These are phyloP conservation scores for Eublepharis macularius DNA, from an alignment of 2,113 vertebrate species.

Conservation along the genomic window DNA sequence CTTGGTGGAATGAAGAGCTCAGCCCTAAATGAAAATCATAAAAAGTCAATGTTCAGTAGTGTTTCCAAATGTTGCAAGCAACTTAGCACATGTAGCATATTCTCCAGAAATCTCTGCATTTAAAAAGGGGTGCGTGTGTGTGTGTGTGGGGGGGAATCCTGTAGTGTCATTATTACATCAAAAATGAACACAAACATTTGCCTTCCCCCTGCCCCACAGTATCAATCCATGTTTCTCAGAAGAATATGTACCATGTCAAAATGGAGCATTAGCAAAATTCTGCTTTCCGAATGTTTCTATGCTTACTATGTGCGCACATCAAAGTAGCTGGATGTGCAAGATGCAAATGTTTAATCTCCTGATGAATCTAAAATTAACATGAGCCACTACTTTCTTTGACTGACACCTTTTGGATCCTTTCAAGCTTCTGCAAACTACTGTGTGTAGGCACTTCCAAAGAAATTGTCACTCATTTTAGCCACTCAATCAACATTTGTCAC, in stretches of 20 bases:
- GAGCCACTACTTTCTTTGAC: conserved; percentile 52
- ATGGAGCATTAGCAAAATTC: conserved; percentile 43
- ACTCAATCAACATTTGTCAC: conserved; percentile 70
- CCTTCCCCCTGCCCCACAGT: conserved; percentile 46
- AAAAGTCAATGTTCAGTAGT: background rate
- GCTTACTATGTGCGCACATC: conserved; percentile 48
- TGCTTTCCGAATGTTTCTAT: conserved; percentile 65
- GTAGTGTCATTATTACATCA: background rate
- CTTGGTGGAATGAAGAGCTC: no score
- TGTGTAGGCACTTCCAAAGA: conserved; percentile 51
- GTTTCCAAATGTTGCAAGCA: background rate
- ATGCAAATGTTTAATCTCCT: conserved; percentile 62
- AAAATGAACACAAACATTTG: background rate
- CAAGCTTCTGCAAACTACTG: background rate
- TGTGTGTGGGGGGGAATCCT: no score
- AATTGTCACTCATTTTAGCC: conserved; percentile 65
- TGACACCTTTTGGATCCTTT: conserved; percentile 62
- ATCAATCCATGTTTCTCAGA: conserved; percentile 52
- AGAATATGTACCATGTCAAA: conserved; percentile 56
- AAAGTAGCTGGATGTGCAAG: conserved; percentile 40
- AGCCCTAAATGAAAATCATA: background rate
- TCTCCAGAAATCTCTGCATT: background rate
- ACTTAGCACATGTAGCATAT: background rate
- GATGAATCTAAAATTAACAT: conserved; percentile 55
- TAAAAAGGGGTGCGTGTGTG: background rate